These are phyloP conservation scores for Standfussiana lucernea DNA, from an alignment of 2,888 invertebrate genomes.

Conservation along the genomic window DNA sequence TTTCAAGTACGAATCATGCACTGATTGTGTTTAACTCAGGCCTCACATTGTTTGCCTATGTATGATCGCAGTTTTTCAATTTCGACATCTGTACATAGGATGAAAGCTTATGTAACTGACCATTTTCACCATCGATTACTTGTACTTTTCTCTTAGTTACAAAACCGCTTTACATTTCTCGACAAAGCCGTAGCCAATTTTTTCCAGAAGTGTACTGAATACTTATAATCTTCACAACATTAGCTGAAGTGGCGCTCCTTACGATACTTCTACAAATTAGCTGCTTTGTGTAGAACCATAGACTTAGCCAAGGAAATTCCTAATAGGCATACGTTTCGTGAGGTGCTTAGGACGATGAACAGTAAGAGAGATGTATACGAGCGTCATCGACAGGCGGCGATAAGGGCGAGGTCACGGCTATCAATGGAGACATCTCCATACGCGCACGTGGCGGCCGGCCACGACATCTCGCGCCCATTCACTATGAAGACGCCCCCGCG, in stretches of 20 bases:
- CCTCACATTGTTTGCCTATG: neutral
- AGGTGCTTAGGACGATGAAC: slow-evolving; percentile 34
- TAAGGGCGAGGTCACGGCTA: slow-evolving; percentile 89
- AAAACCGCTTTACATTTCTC: neutral
- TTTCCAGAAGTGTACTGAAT: neutral
- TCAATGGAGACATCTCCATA: slow-evolving; percentile 90
- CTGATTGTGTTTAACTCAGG: slow-evolving; percentile 2
- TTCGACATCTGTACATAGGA: neutral
- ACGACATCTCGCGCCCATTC: slow-evolving; percentile 91
- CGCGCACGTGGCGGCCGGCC: slow-evolving; percentile 88
- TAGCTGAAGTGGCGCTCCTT: too few species aligned
- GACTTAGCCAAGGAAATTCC: neutral
- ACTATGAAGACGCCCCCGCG: slow-evolving; percentile 86
- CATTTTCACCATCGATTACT: neutral
- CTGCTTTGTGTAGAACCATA: neutral
- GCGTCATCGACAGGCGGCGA: slow-evolving; percentile 82
- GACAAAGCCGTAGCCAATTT: neutral
- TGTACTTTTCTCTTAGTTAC: neutral
- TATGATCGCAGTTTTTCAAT: neutral
- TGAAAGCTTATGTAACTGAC: neutral
- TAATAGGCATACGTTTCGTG: neutral
- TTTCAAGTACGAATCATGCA: slow-evolving; percentile 6
- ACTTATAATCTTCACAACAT: neutral
- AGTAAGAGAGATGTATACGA: slow-evolving; percentile 69
- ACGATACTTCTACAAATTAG: neutral